Base-by-base conservation (phyloP, 2,888 invertebrate genomes). In the Drosophila niveifrons region DNA sequence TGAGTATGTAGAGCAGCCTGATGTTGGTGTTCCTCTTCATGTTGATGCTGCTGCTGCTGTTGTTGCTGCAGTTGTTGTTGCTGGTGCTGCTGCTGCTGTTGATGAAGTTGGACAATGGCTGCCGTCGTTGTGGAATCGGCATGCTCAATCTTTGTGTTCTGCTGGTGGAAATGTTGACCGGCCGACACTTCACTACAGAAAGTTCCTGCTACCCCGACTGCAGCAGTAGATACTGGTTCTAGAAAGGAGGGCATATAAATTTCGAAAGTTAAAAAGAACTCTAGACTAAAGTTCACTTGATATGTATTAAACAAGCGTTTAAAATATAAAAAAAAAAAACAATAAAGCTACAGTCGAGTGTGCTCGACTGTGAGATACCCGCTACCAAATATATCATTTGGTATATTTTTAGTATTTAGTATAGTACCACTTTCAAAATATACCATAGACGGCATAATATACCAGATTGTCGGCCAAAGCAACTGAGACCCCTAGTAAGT, bases 121-220 rank as follows among this genome's bases (percentile, higher is more conserved):
- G 87, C 83, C 11, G 91, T 88, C 48, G 92, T 92, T 13, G 92
- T 92, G n/a, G 92, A 92, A 79, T 92, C 93, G 41, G 93, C 92
- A 79, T 92, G 91, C 75, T 92, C 92, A 34, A 90, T 84, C 79
- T 92, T 91, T 4, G 90, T 90, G 62, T 88, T 91, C 50, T 90
- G 84, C 53, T 75, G 85, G 43, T 82, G 85, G 31, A 86, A 86
- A 43, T 86, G 90, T 66, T 84, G 84, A n/a, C 82, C 88, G 53
- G 66, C 72, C 44, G 91, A 72, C 9, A 88, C 77, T 66, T 91
- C 91, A 47, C 74, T 89, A 73, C 91, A 90, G 71, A 90, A 92
- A 28, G 82, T 77, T 36, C 84, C 77, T 47, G 91, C 90, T 73
- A 80, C 80, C 29, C 83, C 80, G 13, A 82, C 85, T 6, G 78